Base-by-base conservation (phyloP, 92 coral and sea anemone genomes). In the Epizoanthus fatuus region DNA sequence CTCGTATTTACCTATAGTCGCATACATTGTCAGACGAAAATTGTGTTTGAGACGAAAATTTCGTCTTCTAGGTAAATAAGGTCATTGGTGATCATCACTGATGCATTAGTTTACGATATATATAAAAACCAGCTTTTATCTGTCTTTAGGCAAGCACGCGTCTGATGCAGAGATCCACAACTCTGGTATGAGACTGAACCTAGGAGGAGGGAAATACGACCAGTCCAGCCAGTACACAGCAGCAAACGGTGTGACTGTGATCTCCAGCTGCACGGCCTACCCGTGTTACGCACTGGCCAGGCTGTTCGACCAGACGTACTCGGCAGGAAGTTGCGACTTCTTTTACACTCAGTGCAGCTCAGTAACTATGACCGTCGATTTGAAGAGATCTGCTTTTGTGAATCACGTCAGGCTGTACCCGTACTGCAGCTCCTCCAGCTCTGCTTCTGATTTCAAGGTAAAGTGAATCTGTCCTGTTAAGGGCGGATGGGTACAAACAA, bases 381-480 rank as follows among this genome's bases (percentile, higher is more conserved):
- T 92, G 10, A 78, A 81, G 73, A 84, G 53, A 71, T 74, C 80
- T 40, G 69, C 65, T 15, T 79, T 85, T 62, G 86, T 92, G 32
- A 88, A 92, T 45, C 84, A 88, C 47, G 49, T 92, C 51, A 81
- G 95, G 83, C 51, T 92, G 35, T 92, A 92, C 62, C 95, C 95
- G 20, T 57, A 83, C 11, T 92, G 95, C 42, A 57, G 59, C 64
- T 58, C 80, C 4, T 92, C 92, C 39, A 56, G 58, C 63, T 57
- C 79, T 11, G 63, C 72, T 14, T 15, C 95, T 14, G 81, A 88
- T 59, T 92, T 92, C 42, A 92, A 92, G 95, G 95, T 92, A 66
- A 75, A 72, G 63, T 17, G 16, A 76, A 10, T 47, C 11, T 47
- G 35, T n/a, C n/a, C n/a, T n/a, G n/a, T n/a, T n/a, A n/a, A n/a